Evolutionary conservation across 2,113 vertebrate species (phyloP).

Genomic region (Nibea albiflora): DNA sequence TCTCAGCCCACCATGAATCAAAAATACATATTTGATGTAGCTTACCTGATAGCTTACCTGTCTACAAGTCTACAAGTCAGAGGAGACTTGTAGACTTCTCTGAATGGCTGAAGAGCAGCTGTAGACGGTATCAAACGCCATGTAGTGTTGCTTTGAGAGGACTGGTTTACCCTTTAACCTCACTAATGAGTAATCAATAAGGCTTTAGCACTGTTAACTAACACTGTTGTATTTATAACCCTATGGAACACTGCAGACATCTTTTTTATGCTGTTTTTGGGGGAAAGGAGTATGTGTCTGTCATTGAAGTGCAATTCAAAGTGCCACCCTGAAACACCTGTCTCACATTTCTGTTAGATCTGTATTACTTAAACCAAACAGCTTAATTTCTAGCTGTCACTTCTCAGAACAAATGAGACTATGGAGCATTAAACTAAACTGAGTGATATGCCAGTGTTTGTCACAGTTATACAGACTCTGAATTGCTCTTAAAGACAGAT

Average conservation of each 20-base stretch:
- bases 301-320: slow-evolving; percentile 40
- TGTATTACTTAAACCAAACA: neutral
- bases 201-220: slow-evolving; percentile 76
- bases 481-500: slow-evolving; percentile 36
- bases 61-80: neutral
- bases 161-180: slow-evolving; percentile 41
- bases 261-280: neutral
- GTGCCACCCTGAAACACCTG: neutral
- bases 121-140: neutral
- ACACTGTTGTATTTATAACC: slow-evolving; percentile 45
- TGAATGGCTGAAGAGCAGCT: neutral
- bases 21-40: slow-evolving; percentile 32
- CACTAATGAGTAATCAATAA: slow-evolving; percentile 51
- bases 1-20: slow-evolving; percentile 43
- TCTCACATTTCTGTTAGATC: neutral
- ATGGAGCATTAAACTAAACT: neutral
- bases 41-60: slow-evolving; percentile 4
- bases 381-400: neutral
- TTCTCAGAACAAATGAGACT: slow-evolving; percentile 2
- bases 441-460: slow-evolving; percentile 6
- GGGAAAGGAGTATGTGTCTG: neutral
- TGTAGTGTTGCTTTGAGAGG: slow-evolving; percentile 58
- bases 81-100: neutral
- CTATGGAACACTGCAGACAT: slow-evolving; percentile 34
- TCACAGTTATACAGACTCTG: slow-evolving; percentile 7